Evolutionary conservation across 2,888 invertebrate species (phyloP), one percentile per base, ranked within the genome.

Genomic region (Tenthredo amoena): DNA sequence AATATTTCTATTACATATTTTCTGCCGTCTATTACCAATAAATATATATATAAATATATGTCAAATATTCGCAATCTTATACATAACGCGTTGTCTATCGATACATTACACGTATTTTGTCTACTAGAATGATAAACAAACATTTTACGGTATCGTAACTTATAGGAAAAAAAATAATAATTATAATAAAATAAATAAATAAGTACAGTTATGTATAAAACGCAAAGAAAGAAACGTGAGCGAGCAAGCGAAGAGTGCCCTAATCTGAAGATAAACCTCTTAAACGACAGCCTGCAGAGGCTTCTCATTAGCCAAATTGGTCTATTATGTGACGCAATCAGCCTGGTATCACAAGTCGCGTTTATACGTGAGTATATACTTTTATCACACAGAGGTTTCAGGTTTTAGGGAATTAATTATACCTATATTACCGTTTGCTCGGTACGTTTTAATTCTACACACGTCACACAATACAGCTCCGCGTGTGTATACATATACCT

Each of bases 291-390:
- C 34, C 47, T 21, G 40, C 43, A 21, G 10, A 9, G 74, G 74
- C 74, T 74, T 74, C 74, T 40, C 21, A 74, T 74, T 74, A 74
- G 43, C 21, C 21, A 43, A 74, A 74, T 43, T 74, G 74, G 43
- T 74, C 74, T 74, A 74, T 74, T 74, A 26, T 26, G 74, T 74
- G 21, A 74, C 74, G 21, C 21, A 74, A 74, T 74, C 74, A 26
- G 34, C 18, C 21, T 21, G 26, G 26, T 26, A 62, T 62, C 26
- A 62, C 26, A 62, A 62, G 62, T 26, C 62, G 21, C 21, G 12
- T 62, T 62, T 26, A 62, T 21, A 10, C 62, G 26, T 58, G 58
- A n/a, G 58, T 55, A 55, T 10, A 10, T 62, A 12, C 12, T 21
- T 21, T 62, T 62, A 26, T 31, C 18, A 68, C 15, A 15, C 7